These are phyloP conservation scores for Whitmania pigra DNA, from an alignment of 1,140 invertebrate genomes.

Conservation along the genomic window DNA sequence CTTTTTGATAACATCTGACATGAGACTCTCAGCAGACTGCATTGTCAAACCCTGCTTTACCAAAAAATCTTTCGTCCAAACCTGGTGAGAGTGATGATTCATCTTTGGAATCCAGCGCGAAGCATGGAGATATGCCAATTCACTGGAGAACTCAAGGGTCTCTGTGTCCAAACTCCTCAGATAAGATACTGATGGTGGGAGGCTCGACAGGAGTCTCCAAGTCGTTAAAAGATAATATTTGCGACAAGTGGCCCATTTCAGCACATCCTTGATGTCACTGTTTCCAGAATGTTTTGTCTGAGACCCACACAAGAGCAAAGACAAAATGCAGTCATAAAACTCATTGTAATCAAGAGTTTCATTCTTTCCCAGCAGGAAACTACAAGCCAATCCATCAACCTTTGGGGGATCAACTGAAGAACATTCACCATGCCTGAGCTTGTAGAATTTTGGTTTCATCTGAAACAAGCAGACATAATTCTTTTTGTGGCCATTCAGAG, in stretches of 20 bases:
- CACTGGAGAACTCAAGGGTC: slow-evolving; percentile 31
- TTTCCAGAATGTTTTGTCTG: slow-evolving; percentile 8
- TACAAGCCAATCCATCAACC: slow-evolving; percentile 79
- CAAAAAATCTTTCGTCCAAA: slow-evolving; percentile 63
- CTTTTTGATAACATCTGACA: slow-evolving; percentile 55
- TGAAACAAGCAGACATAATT: slow-evolving; percentile 30
- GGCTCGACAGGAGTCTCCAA: slow-evolving; percentile 63
- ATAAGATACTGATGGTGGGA: slow-evolving; percentile 75
- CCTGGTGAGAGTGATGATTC: slow-evolving; percentile 57
- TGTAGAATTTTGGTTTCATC: slow-evolving; percentile 71
- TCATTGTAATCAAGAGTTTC: slow-evolving; percentile 78
- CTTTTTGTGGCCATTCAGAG: no score
- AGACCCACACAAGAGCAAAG: slow-evolving; percentile 25
- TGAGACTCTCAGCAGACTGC: slow-evolving; percentile 61
- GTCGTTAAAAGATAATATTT: slow-evolving; percentile 52
- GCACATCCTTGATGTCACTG: not conserved
- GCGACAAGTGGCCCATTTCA: not conserved
- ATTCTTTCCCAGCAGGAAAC: slow-evolving; percentile 75
- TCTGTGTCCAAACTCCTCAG: slow-evolving; percentile 60
- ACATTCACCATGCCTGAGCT: slow-evolving; percentile 59
- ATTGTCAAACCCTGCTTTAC: slow-evolving; percentile 77
- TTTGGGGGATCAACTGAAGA: slow-evolving; percentile 71
- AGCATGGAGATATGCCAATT: slow-evolving; percentile 53
- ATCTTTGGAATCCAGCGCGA: slow-evolving; percentile 61
- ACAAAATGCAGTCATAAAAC: slow-evolving; percentile 60